phyloP scores from a whole-genome alignment of 2,113 vertebrate genomes.

The Hemiscyllium ocellatum region DNA sequence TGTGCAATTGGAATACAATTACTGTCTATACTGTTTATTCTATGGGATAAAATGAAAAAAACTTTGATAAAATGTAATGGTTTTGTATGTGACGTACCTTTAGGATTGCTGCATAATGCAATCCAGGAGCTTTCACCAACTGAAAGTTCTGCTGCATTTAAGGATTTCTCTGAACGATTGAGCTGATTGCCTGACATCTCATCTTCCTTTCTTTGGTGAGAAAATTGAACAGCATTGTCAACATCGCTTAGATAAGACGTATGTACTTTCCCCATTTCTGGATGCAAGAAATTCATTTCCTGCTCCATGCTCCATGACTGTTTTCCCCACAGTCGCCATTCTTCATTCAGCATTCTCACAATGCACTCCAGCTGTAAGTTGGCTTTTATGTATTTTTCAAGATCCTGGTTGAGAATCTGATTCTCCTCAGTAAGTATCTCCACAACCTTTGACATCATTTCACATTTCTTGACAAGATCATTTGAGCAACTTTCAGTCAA shows the following conservation, averaged over 20 bases:
- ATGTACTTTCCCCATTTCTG: slow-evolving; percentile 50
- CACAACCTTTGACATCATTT: slow-evolving; percentile 46
- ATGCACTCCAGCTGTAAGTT: slow-evolving; percentile 45
- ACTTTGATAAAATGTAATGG: background rate
- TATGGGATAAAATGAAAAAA: background rate
- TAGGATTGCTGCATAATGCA: background rate
- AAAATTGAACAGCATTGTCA: slow-evolving; percentile 41
- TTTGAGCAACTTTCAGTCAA: slow-evolving; percentile 47
- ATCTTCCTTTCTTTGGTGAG: slow-evolving; percentile 39
- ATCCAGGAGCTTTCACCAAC: background rate
- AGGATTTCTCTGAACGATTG: slow-evolving; percentile 39
- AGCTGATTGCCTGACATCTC: slow-evolving; percentile 41
- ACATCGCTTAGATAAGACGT: slow-evolving; percentile 45
- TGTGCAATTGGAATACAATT: background rate
- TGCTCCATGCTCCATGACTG: slow-evolving; percentile 50
- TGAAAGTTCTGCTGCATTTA: background rate
- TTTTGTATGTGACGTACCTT: background rate
- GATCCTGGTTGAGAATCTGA: slow-evolving; percentile 50
- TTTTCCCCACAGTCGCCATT: slow-evolving; percentile 48
- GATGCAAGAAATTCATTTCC: slow-evolving; percentile 49
- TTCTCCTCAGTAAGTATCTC: slow-evolving; percentile 51
- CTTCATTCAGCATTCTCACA: slow-evolving; percentile 46
- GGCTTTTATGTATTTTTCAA: slow-evolving; percentile 47
- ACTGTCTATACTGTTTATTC: background rate
- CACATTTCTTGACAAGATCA: slow-evolving; percentile 46